These are phyloP conservation scores for Clangula hyemalis DNA, from an alignment of 2,797 vertebrate species.

Conservation along the genomic window DNA sequence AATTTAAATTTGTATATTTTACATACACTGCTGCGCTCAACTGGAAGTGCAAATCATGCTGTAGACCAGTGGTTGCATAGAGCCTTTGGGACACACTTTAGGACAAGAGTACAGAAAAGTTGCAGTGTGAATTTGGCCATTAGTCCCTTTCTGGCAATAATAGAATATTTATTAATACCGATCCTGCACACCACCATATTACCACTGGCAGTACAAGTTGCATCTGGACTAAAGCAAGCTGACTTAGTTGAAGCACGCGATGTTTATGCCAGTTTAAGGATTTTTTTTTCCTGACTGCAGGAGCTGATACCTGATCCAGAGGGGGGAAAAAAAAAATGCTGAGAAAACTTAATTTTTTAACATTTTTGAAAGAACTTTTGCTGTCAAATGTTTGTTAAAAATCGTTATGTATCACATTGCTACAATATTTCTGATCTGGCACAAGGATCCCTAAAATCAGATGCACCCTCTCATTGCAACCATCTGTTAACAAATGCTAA, in stretches of 20 bases:
- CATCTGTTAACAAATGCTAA: neutral
- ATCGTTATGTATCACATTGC: neutral
- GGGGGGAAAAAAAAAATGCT: neutral
- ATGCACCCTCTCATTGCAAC: neutral
- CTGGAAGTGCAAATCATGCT: neutral
- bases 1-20: too few relatives aligned
- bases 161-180: neutral
- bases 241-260: neutral
- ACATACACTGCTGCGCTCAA: neutral
- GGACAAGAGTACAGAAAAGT: neutral
- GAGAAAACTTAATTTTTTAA: neutral
- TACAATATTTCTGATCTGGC: neutral
- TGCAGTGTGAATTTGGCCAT: neutral
- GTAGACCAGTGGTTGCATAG: neutral
- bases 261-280: neutral
- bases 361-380: neutral
- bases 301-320: neutral
- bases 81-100: neutral
- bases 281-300: neutral
- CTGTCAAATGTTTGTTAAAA: neutral
- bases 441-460: neutral
- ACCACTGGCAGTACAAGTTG: neutral
- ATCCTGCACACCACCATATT: neutral
- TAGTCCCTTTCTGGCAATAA: neutral
- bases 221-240: neutral